These are phyloP conservation scores for Arremon aurantiirostris DNA, from an alignment of 2,797 vertebrate genomes.

Conservation along the genomic window DNA sequence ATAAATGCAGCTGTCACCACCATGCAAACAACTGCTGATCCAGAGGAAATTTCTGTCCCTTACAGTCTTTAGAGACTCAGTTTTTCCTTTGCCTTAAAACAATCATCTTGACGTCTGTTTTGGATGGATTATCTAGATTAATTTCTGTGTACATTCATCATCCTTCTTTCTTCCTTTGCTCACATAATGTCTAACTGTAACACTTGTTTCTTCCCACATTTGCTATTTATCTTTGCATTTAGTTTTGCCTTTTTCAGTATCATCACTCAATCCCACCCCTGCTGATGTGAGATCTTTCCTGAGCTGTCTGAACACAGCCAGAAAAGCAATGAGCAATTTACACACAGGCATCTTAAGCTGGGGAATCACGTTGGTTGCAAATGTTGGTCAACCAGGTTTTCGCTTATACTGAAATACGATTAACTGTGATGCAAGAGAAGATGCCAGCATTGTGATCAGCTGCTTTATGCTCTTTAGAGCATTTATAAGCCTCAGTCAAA, in stretches of 20 bases:
- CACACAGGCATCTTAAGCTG: not conserved
- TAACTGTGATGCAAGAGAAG: not conserved
- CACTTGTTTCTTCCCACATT: not conserved
- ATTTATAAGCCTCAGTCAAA: not conserved
- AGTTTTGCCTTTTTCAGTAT: not conserved
- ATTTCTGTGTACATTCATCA: not conserved
- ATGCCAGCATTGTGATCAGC: not conserved
- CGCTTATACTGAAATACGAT: accelerated
- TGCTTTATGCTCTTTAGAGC: not conserved
- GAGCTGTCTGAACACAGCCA: not conserved
- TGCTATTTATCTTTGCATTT: not conserved
- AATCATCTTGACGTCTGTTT: not conserved
- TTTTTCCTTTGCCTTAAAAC: not conserved
- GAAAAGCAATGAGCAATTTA: not conserved
- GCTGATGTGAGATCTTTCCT: not conserved
- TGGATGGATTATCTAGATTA: not conserved
- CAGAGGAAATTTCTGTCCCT: not conserved
- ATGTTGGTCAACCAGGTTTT: not conserved
- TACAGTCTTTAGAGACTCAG: not conserved
- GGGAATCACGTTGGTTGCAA: not conserved
- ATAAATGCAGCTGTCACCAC: not conserved
- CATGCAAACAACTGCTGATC: not conserved
- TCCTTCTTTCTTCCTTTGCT: not conserved
- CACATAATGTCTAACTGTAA: not conserved
- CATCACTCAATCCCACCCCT: not conserved